These are phyloP conservation scores for Mormyrus iriodes DNA, from an alignment of 2,113 vertebrate genomes.

Conservation along the genomic window DNA sequence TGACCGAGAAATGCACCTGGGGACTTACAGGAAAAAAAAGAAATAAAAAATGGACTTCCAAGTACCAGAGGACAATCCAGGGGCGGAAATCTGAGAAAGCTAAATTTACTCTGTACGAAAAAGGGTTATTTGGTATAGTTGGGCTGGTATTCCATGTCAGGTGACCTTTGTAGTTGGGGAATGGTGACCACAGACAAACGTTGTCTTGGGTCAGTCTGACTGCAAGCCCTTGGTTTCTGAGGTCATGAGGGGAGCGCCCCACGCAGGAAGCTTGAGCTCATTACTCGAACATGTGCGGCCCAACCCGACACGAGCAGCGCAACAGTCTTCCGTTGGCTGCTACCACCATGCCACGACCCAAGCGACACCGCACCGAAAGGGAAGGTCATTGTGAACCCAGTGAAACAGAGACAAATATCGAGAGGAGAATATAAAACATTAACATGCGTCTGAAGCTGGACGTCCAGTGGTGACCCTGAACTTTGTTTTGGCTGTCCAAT, in stretches of 20 bases:
- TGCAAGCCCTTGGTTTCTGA: neutral
- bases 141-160: neutral
- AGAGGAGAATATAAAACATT: neutral
- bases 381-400: neutral
- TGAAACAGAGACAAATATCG: neutral
- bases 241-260: neutral
- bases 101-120: neutral
- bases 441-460: neutral
- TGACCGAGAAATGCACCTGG: neutral
- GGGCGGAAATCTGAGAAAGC: neutral
- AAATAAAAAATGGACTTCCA: neutral
- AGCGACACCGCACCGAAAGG: too few relatives aligned
- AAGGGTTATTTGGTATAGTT: neutral
- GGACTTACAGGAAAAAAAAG: neutral
- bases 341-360: neutral
- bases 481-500: neutral
- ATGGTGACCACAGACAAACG: neutral
- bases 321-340: neutral
- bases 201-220: constrained; percentile 2
- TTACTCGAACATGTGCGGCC: neutral
- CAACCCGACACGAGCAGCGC: neutral
- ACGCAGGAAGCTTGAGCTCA: neutral
- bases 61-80: neutral
- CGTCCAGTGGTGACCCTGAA: neutral
- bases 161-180: neutral